These are phyloP conservation scores for Parazoanthus swiftii DNA, from an alignment of 92 coral and sea anemone species.

Conservation along the genomic window DNA sequence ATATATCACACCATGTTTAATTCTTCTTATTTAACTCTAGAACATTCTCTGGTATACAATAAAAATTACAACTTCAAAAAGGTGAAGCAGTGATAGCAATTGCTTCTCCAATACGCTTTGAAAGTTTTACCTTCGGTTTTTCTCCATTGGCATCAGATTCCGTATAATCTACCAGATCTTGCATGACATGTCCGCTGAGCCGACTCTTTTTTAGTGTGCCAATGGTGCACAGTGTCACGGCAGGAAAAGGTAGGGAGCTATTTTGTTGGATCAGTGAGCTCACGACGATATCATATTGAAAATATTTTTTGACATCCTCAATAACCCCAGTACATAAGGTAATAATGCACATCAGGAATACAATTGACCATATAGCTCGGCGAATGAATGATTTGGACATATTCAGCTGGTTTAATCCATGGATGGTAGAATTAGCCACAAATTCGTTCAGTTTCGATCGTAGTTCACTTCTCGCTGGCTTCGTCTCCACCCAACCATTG, in stretches of 20 bases:
- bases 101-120: background rate
- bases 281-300: background rate
- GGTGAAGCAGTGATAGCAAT: background rate
- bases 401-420: background rate
- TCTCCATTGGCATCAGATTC: background rate
- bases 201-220: background rate
- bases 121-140: background rate
- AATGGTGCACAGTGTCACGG: constrained; percentile 4
- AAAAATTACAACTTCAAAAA: background rate
- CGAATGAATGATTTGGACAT: background rate
- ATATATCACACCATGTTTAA: too few species aligned
- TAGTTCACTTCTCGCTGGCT: background rate
- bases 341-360: background rate
- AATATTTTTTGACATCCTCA: background rate
- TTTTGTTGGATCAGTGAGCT: background rate
- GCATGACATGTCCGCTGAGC: background rate
- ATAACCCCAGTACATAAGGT: background rate
- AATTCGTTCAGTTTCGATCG: background rate
- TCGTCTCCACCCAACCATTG: background rate
- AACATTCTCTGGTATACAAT: background rate
- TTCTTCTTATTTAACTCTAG: too few species aligned
- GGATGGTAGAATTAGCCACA: constrained; percentile 6
- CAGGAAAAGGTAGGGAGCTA: constrained; percentile 10
- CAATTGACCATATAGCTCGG: background rate
- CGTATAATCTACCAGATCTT: background rate